phyloP scores from a whole-genome alignment of 2,888 invertebrate species.

The Scrobipalpa costella region DNA sequence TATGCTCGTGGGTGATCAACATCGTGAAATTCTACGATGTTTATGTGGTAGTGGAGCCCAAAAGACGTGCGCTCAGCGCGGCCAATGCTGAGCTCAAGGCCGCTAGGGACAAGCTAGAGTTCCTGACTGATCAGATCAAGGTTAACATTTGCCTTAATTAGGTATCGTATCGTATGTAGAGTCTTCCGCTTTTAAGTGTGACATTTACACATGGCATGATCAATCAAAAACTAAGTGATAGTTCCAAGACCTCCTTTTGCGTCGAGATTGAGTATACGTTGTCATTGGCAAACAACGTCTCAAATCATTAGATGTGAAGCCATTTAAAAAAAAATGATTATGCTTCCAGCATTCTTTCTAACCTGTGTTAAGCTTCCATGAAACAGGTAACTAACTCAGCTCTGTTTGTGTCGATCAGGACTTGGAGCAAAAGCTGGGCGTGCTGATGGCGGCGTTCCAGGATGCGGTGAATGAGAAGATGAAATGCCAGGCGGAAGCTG shows the following conservation, averaged over 20 bases:
- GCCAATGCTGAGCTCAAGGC: slow-evolving; percentile 92
- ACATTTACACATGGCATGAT: too few relatives aligned
- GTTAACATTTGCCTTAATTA: slow-evolving; percentile 53
- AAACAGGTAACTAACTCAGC: too few relatives aligned
- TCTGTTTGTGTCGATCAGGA: slow-evolving; percentile 64
- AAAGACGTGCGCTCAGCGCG: slow-evolving; percentile 90
- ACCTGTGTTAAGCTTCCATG: too few relatives aligned
- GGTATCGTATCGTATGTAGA: not conserved
- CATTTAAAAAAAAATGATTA: too few relatives aligned
- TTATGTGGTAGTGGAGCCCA: slow-evolving; percentile 95
- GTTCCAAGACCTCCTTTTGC: too few relatives aligned
- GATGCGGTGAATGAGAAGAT: slow-evolving; percentile 92
- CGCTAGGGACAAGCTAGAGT: slow-evolving; percentile 89
- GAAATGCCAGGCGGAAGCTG: slow-evolving; percentile 96
- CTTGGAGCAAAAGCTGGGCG: slow-evolving; percentile 88
- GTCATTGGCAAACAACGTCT: too few relatives aligned
- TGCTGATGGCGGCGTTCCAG: slow-evolving; percentile 91
- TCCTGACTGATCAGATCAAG: slow-evolving; percentile 86
- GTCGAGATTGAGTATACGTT: too few relatives aligned
- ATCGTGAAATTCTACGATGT: slow-evolving; percentile 94
- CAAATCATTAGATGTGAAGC: too few relatives aligned
- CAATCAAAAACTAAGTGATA: too few relatives aligned
- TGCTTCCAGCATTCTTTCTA: too few relatives aligned
- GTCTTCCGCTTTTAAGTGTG: too few relatives aligned
- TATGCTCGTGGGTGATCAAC: slow-evolving; percentile 97